Base-by-base conservation (phyloP, 2,113 vertebrate species). In the Rhodinocichla rosea region DNA sequence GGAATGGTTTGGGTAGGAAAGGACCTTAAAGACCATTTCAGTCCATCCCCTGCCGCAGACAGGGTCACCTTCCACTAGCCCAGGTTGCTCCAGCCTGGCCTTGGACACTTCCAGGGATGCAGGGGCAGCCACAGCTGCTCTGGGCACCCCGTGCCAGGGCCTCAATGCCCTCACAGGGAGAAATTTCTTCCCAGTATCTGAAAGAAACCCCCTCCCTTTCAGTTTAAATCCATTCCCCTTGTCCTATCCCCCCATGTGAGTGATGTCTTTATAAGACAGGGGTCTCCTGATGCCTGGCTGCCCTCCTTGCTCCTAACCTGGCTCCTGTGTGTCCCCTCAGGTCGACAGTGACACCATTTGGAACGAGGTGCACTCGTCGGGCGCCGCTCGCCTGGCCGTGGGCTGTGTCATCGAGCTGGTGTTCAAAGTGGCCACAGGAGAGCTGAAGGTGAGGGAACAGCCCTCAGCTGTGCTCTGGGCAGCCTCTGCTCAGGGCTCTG, bases 331-430 rank as follows among this genome's bases (percentile, higher is more conserved):
- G 27, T 87, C 57, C 78, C 9, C 0, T 22, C 79, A 99, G 99
- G 99, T 99, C 18, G 99, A 99, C 98, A 99, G 98, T 35, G 99
- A 99, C 98, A 99, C 99, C 40, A 99, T 99, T 86, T 99, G 99
- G 99, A 99, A 99, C 4, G 99, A 99, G 91, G 98, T 99, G 33
- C 99, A 99, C 95, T 99, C 99, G 0, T 99, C 99, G 0, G 99
- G 99, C 7, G 99, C 99, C 0, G 99, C 99, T 77, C 99, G 99
- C 47, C 98, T 99, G 96, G 99, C 99, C 0, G 99, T 99, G 74
- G 99, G 99, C 76, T 99, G 99, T 6, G 99, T 99, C 85, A 98
- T 99, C 65, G 99, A 99, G 97, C 98, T 99, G 11, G 99, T 99
- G 83, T 99, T 99, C 97, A 99, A 99, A 97, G 99, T 99, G 82